A percentile compares a stretch with the other conserved stretches of the same genome.
These are phyloP conservation scores for Falco berigora DNA, from an alignment of 2,797 vertebrate genomes.

Conservation along the genomic window DNA sequence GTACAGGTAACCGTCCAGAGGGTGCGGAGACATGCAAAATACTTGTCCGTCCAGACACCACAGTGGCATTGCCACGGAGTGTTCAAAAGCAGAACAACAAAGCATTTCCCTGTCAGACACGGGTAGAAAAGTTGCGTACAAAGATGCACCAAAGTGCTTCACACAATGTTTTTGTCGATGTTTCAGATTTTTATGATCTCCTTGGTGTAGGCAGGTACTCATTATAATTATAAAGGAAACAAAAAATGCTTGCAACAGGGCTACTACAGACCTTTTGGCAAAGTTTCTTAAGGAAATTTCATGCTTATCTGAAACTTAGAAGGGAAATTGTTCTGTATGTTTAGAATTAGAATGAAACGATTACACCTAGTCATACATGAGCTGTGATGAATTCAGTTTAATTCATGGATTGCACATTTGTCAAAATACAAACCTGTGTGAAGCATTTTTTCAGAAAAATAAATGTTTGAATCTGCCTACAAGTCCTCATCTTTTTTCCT, in stretches of 20 bases:
- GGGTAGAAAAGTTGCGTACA: neutral
- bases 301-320: neutral
- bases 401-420: neutral
- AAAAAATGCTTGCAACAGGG: neutral
- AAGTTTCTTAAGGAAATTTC: neutral
- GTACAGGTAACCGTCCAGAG: neutral
- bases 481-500: neutral
- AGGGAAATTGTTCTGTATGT: neutral
- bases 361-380: neutral
- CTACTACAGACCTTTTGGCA: neutral
- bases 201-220: neutral
- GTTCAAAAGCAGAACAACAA: neutral
- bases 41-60: fast-evolving
- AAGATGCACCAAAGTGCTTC: neutral
- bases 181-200: neutral
- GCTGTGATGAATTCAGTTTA: neutral
- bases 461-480: neutral
- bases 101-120: fast-evolving
- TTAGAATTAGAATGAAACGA: neutral
- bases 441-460: neutral
- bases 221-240: neutral
- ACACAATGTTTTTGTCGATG: neutral
- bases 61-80: neutral
- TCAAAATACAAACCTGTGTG: neutral
- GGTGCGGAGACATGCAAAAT: fast-evolving